Evolutionary conservation across 2,797 vertebrate species (phyloP).

Genomic region (Danio albolineatus): DNA sequence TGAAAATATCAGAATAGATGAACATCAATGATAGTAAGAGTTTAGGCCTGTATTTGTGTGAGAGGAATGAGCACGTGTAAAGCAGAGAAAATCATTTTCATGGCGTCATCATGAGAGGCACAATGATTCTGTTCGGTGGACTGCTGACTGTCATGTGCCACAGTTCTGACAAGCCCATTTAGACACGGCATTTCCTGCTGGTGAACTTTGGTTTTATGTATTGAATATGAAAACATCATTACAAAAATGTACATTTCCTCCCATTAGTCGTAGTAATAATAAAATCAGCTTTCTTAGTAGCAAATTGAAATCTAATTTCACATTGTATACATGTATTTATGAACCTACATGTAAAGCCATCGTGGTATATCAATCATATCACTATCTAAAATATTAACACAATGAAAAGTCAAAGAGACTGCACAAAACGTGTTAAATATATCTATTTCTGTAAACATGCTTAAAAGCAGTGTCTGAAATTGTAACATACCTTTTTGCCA

Average conservation of each 20-base stretch:
- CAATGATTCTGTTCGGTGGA: not conserved
- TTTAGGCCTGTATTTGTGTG: not conserved
- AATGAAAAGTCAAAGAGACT: not conserved
- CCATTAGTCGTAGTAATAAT: not conserved
- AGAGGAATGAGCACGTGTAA: not conserved
- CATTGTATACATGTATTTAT: not conserved
- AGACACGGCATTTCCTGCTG: not conserved
- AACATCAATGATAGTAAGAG: not conserved
- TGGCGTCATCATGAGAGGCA: slow-evolving; percentile 7
- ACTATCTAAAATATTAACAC: too few relatives aligned
- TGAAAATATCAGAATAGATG: not conserved
- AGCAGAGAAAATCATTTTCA: slow-evolving; percentile 21
- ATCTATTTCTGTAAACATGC: not conserved
- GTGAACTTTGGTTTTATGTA: not conserved
- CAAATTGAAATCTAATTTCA: not conserved
- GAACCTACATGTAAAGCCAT: too few relatives aligned
- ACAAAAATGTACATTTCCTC: not conserved
- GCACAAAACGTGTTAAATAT: not conserved
- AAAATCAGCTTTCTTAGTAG: not conserved
- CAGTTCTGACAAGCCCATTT: not conserved
- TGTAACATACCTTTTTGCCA: slow-evolving; percentile 76
- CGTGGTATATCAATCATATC: not conserved
- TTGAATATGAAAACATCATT: not conserved
- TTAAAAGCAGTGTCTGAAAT: not conserved
- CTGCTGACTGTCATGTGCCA: slow-evolving; percentile 35